Evolutionary conservation across 2,797 vertebrate genomes (phyloP).

Genomic region (Austrolebias charrua): DNA sequence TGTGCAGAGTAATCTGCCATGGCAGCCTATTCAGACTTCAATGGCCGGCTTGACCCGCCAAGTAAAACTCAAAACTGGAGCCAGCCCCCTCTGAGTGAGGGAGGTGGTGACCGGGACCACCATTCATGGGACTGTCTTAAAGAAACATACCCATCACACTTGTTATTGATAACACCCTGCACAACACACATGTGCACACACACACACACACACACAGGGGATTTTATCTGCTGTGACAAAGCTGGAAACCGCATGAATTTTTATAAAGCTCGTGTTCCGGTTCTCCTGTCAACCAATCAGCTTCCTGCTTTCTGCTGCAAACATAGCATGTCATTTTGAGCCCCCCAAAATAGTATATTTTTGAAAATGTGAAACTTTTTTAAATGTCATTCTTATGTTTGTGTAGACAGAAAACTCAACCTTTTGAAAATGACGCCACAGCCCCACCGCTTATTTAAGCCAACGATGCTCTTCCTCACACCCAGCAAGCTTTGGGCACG

Average conservation of each 20-base stretch:
- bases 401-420: too few relatives aligned
- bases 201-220: conserved; percentile 22
- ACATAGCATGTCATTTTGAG: background rate
- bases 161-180: conserved; percentile 87
- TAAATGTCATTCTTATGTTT: too few relatives aligned
- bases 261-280: conserved; percentile 13
- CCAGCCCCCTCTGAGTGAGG: conserved; percentile 88
- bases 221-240: conserved; percentile 20
- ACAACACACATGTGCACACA: conserved; percentile 27
- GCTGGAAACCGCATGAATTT: conserved; percentile 25
- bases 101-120: conserved; percentile 89
- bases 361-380: too few relatives aligned
- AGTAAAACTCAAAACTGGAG: conserved; percentile 91
- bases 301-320: conserved; percentile 1
- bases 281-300: conserved; percentile 5
- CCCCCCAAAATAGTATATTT: too few relatives aligned
- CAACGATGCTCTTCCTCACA: too few relatives aligned
- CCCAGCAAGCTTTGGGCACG: too few relatives aligned
- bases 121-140: conserved; percentile 98
- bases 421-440: too few relatives aligned
- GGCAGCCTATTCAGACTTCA: conserved; percentile 98
- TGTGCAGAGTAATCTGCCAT: conserved; percentile 99
- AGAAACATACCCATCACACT: conserved; percentile 89
- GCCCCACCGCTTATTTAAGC: too few relatives aligned
- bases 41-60: conserved; percentile 97